Base-by-base conservation (phyloP, 2,113 vertebrate species). In the Anarhynchus alexandrinus region DNA sequence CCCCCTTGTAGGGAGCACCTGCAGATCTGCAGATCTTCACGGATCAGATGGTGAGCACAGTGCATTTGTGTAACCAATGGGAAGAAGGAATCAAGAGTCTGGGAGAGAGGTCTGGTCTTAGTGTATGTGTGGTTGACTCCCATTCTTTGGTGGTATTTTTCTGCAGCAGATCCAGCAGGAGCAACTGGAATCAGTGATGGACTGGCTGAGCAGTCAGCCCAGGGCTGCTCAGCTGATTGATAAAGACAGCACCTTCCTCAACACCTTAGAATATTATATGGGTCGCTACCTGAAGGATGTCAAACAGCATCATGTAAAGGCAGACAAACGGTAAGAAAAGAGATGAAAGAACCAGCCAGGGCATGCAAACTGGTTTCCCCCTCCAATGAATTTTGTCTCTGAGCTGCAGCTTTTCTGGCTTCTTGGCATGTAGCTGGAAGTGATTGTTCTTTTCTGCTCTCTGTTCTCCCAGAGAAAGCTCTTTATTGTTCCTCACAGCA, bases 281-380 rank as follows among this genome's bases (percentile, higher is more conserved):
- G 97, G 98, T 91, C 99, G 99, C 55, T 99, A 99, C 97, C 98
- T 99, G 94, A 99, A 99, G 96, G 99, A 99, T 10, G 99, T 99
- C 87, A 99, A 98, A 88, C 99, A 98, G 89, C 99, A 99, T 95
- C 99, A 99, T 0, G 98, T 99, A 79, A 99, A 98, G 97, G 99
- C 99, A 2, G 99, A 99, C 97, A 99, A 99, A 96, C 98, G 99
- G 99, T 99, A 93, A 97, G 96, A 22, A 51, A 42, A 36, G 49
- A 25, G 11, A 3, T 26, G 26, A 45, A 88, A 70, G 19, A 57
- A 64, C 5, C 69, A 84, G 17, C 20, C 36, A 80, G 76, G 38
- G 9, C 18, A 3, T 25, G 20, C 30, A 43, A 36, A 45, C 27
- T 69, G 32, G 1, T 52, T 73, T 82, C 34, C 15, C 6, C 21